Evolutionary conservation across 2,797 vertebrate genomes (phyloP), one percentile per base, ranked within the genome.

Genomic region (Rhynchonycteris naso): DNA sequence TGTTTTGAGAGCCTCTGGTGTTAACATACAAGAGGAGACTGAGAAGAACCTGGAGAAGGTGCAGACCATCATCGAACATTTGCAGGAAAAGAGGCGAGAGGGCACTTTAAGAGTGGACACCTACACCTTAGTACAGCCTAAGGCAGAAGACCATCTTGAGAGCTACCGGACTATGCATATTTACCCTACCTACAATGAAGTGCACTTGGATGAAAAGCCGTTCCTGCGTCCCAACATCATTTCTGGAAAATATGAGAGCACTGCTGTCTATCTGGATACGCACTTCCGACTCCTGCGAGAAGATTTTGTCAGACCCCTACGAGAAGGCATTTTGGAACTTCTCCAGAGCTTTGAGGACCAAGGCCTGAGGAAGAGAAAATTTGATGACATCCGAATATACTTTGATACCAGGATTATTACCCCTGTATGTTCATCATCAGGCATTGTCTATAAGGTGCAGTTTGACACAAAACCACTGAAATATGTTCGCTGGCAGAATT

Each of bases 251-350:
- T 99, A 99, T 4, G 97, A 98, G 54, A 99, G 97, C 96, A 98
- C 98, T 30, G 98, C 97, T 19, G 2, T 99, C 95, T 99, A 99
- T 97, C 98, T 99, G 28, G 99, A 99, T 96, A 99, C 99, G 1
- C 99, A 99, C 97, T 99, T 99, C 96, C 98, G 99, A 30, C 99
- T 99, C 88, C 98, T 99, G 92, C 98, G 99, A 95, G 99, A 99
- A 97, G 99, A 99, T 96, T 99, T 99, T 97, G 98, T 99, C 68
- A 98, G 99, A 84, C 99, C 99, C 3, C 98, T 99, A n/a, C 98
- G 99, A 21, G 99, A 99, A 82, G 99, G 99, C 18, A 99, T 99
- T 97, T 97, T 98, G 88, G 97, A 99, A 24, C 91, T 99, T 90
- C 98, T 99, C 43, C 97, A 90, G 79, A 98, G 93, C 91, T 98